Conservation (phyloP, 2,113 vertebrate genomes). For the Laticauda laticaudata region DNA sequence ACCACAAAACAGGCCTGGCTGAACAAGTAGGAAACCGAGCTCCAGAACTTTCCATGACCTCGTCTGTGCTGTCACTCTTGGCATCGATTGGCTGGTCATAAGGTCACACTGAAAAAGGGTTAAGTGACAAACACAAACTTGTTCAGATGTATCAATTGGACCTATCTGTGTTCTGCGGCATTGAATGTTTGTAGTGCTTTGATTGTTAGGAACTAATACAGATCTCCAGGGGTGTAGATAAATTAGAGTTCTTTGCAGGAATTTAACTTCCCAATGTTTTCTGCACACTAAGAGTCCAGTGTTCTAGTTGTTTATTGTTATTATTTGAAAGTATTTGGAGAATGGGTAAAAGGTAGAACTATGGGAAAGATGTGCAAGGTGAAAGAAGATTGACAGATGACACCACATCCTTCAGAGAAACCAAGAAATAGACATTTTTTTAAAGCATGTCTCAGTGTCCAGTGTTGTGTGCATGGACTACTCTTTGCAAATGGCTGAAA, state of each 20-base stretch:
- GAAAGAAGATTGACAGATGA: constrained; percentile 39
- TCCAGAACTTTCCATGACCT: constrained; percentile 55
- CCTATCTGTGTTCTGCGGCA: not conserved
- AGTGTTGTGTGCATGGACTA: constrained; percentile 22
- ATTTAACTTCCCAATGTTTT: not conserved
- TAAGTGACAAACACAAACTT: constrained; percentile 15
- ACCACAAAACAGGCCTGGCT: constrained; percentile 57
- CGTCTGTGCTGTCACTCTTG: constrained; percentile 34
- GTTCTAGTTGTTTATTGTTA: constrained; percentile 26
- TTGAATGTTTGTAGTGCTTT: not conserved
- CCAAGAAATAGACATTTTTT: constrained; percentile 36
- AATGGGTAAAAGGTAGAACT: not conserved
- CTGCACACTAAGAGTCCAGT: constrained; percentile 7
- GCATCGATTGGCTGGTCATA: constrained; percentile 35
- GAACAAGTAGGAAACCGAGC: constrained; percentile 61
- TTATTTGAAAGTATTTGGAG: constrained; percentile 20
- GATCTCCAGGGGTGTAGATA: not conserved
- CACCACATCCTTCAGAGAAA: constrained; percentile 46
- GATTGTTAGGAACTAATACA: constrained; percentile 13
- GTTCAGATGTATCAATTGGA: not conserved
- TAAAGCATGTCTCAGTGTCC: constrained; percentile 60
- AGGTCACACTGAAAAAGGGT: constrained; percentile 32
- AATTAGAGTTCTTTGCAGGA: constrained; percentile 28
- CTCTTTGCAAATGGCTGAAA: too few species aligned
- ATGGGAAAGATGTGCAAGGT: not conserved